Evolutionary conservation across 2,113 vertebrate species (phyloP).

Genomic region (Notechis scutatus): DNA sequence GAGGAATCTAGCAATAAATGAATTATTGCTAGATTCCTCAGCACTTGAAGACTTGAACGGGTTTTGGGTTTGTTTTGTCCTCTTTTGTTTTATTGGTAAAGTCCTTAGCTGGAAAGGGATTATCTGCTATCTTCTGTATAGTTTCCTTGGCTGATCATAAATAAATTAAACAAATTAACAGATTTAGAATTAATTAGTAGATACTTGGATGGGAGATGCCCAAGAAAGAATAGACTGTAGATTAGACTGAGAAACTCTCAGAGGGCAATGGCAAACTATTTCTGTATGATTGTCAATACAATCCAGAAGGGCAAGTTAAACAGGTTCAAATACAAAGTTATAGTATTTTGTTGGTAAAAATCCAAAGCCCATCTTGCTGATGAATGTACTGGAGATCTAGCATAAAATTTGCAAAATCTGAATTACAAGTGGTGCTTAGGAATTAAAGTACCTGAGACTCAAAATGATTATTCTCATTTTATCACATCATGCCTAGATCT

Average conservation of each 20-base stretch:
- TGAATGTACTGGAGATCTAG: background rate
- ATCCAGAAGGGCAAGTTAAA: background rate
- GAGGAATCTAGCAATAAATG: background rate
- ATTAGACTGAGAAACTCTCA: background rate
- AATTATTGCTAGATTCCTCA: background rate
- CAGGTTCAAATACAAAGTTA: background rate
- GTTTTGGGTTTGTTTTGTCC: background rate
- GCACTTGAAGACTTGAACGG: background rate
- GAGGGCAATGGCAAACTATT: background rate
- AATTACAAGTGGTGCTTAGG: background rate
- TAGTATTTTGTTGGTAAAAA: too few relatives aligned
- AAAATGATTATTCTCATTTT: slow-evolving; percentile 28
- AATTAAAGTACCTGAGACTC: slow-evolving; percentile 16
- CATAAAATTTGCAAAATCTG: background rate
- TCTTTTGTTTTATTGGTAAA: background rate
- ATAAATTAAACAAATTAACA: background rate
- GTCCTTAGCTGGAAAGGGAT: background rate
- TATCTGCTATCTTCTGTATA: background rate
- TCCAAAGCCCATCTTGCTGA: background rate
- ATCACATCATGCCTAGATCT: slow-evolving; percentile 68
- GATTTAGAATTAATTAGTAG: background rate
- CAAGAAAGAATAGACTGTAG: background rate
- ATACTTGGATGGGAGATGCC: background rate
- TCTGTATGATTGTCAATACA: background rate
- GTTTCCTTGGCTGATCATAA: background rate